A percentile compares a stretch with the other conserved stretches of the same genome.
phyloP scores from a whole-genome alignment of 2,888 invertebrate species.

The Lasius fuliginosus region DNA sequence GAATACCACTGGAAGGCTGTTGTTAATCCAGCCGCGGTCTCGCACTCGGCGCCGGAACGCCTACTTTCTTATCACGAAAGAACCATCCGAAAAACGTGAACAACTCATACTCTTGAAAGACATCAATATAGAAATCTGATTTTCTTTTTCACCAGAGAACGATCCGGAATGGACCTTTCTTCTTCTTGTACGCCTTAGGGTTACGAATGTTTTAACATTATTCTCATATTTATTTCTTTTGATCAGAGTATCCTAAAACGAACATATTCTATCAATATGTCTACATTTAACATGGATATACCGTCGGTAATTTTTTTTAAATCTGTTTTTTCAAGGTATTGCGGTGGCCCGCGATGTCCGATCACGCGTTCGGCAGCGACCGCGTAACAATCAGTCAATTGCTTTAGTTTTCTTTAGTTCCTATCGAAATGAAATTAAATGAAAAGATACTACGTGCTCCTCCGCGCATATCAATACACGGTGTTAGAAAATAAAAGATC shows the following conservation, averaged over 20 bases:
- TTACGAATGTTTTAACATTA: slow-evolving; percentile 77
- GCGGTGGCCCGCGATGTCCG: slow-evolving; percentile 76
- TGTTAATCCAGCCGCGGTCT: slow-evolving; percentile 41
- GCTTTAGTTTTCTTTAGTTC: slow-evolving; percentile 51
- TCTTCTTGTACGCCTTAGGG: slow-evolving; percentile 69
- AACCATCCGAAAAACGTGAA: slow-evolving; percentile 64
- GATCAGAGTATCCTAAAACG: slow-evolving; percentile 83
- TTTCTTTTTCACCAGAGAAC: slow-evolving; percentile 68
- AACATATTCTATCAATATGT: slow-evolving; percentile 82
- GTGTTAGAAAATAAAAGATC: slow-evolving; percentile 54
- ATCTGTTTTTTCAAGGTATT: slow-evolving; percentile 60
- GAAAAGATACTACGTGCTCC: neutral
- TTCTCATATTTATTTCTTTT: slow-evolving; percentile 76
- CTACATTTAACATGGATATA: slow-evolving; percentile 83
- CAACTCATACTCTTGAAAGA: slow-evolving; percentile 79
- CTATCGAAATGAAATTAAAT: slow-evolving; percentile 46
- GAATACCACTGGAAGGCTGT: slow-evolving; percentile 52
- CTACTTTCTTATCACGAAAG: slow-evolving; percentile 56
- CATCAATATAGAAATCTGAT: slow-evolving; percentile 80
- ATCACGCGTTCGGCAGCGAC: slow-evolving; percentile 65
- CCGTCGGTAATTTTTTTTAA: slow-evolving; percentile 74
- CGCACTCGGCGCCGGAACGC: slow-evolving; percentile 31
- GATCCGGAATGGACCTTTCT: slow-evolving; percentile 68
- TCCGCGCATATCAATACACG: neutral
- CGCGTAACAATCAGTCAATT: slow-evolving; percentile 64